A percentile compares a stretch with the other conserved stretches of the same genome.
Evolutionary conservation across 2,113 vertebrate genomes (phyloP).

Genomic region (Oncorhynchus tshawytscha): DNA sequence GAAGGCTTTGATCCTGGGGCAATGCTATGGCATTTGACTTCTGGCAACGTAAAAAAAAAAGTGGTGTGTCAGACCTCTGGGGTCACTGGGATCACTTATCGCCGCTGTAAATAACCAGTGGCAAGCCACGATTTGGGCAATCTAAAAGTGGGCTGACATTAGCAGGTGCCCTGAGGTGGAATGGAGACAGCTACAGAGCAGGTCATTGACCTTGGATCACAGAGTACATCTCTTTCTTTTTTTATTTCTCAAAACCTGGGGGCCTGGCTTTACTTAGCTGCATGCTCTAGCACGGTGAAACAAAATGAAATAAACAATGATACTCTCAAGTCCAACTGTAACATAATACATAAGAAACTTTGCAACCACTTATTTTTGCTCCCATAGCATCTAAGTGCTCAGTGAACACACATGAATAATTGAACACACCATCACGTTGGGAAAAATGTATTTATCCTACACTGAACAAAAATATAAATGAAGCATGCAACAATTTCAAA

Average conservation of each 20-base stretch:
- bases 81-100: conserved; percentile 78
- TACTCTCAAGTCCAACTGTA: not conserved
- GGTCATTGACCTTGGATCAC: conserved; percentile 76
- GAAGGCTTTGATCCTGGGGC: conserved; percentile 77
- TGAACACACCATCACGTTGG: not conserved
- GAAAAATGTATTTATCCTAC: too few relatives aligned
- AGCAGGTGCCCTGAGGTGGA: conserved; percentile 79
- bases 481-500: too few relatives aligned
- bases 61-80: conserved; percentile 69
- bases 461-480: too few relatives aligned
- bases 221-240: conserved; percentile 69
- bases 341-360: not conserved
- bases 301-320: not conserved
- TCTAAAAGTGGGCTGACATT: conserved; percentile 77
- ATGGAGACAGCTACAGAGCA: conserved; percentile 76
- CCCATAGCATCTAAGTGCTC: not conserved
- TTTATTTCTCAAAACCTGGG: conserved; percentile 51
- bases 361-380: not conserved
- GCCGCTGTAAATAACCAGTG: conserved; percentile 78
- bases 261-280: conserved; percentile 67
- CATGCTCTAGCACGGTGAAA: conserved; percentile 34
- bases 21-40: conserved; percentile 79
- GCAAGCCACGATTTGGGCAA: conserved; percentile 74
- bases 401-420: not conserved
- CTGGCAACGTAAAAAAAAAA: conserved; percentile 63